Evolutionary conservation across 2,797 vertebrate species (phyloP), one percentile per base, ranked within the genome.

Genomic region (Gymnodraco acuticeps): DNA sequence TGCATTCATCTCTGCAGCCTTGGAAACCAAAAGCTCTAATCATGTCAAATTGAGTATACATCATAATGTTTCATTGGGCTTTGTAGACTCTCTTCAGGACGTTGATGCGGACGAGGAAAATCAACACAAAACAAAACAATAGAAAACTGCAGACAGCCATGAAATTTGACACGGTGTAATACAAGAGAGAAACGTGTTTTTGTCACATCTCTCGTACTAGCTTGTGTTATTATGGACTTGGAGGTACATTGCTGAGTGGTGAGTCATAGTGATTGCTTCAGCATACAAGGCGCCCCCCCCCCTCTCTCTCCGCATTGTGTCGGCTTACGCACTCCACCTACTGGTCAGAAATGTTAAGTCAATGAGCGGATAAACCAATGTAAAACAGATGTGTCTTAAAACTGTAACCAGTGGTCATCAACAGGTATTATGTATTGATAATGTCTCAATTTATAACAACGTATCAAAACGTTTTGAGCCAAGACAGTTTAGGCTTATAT

Each of bases 221-320:
- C 82, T 69, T 20, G 47, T 82, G 82, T 88, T 90, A 53, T 89
- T 88, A 52, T 91, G 88, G 76, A 79, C 87, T 86, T 58, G 38
- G 78, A 77, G 78, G 48, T 84, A 78, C 93, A 91, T 93, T 89
- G 85, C 87, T 87, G 81, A 83, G 84, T 59, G 77, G 87, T 93
- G 93, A 93, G 77, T 94, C 92, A 94, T 81, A 62, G 77, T 85
- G 80, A 85, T 83, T 69, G 79, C 82, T 85, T 86, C 84, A 86
- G 78, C 84, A 78, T 33, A 58, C 78, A 64, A 62, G 12, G 50
- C 69, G 71, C 10, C 46, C 77, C 41, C 81, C 73, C 56, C 19
- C n/a, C 60, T 59, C 54, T 59, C 72, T 69, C 66, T 71, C 75
- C 1, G 55, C 56, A 81, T 38, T 83, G 75, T 84, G 62, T 73